Percentiles rank a stretch among this genome's conserved stretches.
Evolutionary conservation across 1,140 invertebrate genomes (phyloP).

Genomic region (Scaptomyza hsui): DNA sequence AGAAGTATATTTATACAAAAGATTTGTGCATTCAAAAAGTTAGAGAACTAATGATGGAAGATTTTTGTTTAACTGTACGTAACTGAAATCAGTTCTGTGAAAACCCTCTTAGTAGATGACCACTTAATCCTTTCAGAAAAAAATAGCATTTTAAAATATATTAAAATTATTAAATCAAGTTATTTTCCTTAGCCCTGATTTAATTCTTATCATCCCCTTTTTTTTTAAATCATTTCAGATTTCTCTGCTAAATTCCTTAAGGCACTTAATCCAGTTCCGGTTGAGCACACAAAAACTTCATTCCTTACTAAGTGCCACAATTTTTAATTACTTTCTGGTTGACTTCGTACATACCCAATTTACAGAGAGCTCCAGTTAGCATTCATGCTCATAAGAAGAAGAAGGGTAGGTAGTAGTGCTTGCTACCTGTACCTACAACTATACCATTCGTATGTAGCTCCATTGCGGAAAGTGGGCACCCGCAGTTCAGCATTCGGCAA

Average conservation of each 20-base stretch:
- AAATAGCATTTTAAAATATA: too few relatives aligned
- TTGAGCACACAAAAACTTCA: not conserved
- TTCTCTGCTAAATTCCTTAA: not conserved
- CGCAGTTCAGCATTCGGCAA: slow-evolving; percentile 35
- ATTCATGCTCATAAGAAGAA: slow-evolving; percentile 39
- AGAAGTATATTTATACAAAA: too few relatives aligned
- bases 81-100: too few relatives aligned
- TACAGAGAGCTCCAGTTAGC: slow-evolving; percentile 30
- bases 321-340: slow-evolving; percentile 11
- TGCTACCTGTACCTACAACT: not conserved
- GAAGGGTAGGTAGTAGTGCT: not conserved
- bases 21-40: too few relatives aligned
- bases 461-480: slow-evolving; percentile 43
- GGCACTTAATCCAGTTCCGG: slow-evolving; percentile 1
- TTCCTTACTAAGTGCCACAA: not conserved
- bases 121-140: too few relatives aligned
- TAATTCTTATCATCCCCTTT: not conserved
- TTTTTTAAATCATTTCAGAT: not conserved
- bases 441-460: slow-evolving; percentile 2
- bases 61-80: too few relatives aligned
- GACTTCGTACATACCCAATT: slow-evolving; percentile 2
- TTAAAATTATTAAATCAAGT: too few relatives aligned
- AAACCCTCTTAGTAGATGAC: too few relatives aligned
- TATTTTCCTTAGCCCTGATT: not conserved
- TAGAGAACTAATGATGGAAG: too few relatives aligned